Conservation (phyloP, 2,888 invertebrate species). For the Charanyca ferruginea region DNA sequence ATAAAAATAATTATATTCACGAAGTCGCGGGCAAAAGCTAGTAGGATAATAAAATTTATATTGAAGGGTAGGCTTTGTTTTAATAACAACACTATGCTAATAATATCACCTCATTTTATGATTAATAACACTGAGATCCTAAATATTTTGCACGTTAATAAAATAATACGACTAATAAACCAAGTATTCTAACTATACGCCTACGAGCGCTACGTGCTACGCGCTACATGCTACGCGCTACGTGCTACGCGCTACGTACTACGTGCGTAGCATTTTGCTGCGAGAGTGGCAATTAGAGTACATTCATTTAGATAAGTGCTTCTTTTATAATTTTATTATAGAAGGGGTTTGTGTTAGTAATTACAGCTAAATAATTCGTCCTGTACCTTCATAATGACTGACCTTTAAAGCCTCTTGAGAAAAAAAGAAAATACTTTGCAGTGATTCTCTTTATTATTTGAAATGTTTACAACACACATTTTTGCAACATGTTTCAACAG, state of each 20-base stretch:
- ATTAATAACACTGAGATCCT: background rate
- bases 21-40: too few species aligned
- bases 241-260: constrained; percentile 32
- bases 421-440: background rate
- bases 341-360: constrained; percentile 2
- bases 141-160: background rate
- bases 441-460: background rate
- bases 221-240: constrained; percentile 38
- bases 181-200: constrained; percentile 31
- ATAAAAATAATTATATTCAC: too few species aligned
- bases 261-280: constrained; percentile 49
- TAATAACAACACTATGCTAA: background rate
- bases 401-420: background rate
- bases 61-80: too few species aligned
- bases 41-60: too few species aligned
- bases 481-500: background rate
- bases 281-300: constrained; percentile 39
- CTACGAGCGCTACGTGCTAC: constrained; percentile 37
- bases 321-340: constrained; percentile 18
- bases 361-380: background rate
- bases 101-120: background rate
- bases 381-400: background rate
- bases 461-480: too few species aligned
- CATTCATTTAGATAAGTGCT: constrained; percentile 42
- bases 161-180: constrained; percentile 38